Evolutionary conservation across 2,113 vertebrate genomes (phyloP), one percentile per base, ranked within the genome.

Genomic region (Entelurus aequoreus): DNA sequence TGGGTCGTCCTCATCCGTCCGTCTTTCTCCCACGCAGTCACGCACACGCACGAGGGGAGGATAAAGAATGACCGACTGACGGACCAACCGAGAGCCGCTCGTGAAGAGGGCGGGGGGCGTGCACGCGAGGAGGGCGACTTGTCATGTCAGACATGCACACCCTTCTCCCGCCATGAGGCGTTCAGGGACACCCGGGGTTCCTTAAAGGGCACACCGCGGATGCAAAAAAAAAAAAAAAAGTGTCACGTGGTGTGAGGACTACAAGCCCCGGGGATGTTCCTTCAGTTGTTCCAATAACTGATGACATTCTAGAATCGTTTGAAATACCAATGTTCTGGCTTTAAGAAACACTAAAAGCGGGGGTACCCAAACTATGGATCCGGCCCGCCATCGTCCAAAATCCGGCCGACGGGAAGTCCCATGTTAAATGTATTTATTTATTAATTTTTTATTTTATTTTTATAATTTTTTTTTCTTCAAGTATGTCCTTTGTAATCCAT

Each of bases 51-150:
- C 74, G 36, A 35, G 72, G 69, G 16, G 75, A 62, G 80, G 74
- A 68, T 69, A 48, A 73, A 82, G 86, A 77, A 68, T 79, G 84
- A 85, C 81, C 76, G 74, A 60, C 56, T 66, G 67, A 64, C 75
- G 80, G 74, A 81, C 79, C 85, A 87, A 87, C 81, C 80, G 56
- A 73, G 77, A 82, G 78, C 68, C 54, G 66, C 59, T 77, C 37
- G 70, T 37, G 38, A 53, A 71, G 75, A 67, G 85, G 74, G 88
- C 62, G 81, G 54, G 69, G 28, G 28, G 69, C 60, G 68, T 62
- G 72, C 36, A 54, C 13, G 60, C 14, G 42, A 16, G 36, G 57
- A 66, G 60, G 66, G 67, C 19, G 52, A 70, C 21, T 63, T 79
- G 76, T 67, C 59, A 68, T 60, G 54, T 68, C 50, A 70, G 62